phyloP scores from a whole-genome alignment of 1,140 invertebrate species.

The Ectropis grisescens region DNA sequence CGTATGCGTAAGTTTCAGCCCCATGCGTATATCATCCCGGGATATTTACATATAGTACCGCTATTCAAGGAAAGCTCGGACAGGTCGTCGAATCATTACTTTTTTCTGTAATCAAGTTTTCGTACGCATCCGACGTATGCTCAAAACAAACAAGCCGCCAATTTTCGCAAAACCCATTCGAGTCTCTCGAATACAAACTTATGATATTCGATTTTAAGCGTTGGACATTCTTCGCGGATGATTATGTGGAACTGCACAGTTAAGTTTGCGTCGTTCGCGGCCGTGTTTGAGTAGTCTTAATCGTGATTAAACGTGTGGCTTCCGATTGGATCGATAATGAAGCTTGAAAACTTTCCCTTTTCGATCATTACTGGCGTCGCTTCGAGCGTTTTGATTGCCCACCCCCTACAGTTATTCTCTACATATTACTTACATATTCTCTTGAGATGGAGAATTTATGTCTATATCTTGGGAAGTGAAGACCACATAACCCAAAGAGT shows the following conservation, averaged over 20 bases:
- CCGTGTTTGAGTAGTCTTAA: no score
- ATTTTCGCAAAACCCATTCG: constrained; percentile 15
- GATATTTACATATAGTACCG: constrained; percentile 51
- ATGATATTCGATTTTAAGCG: constrained; percentile 17
- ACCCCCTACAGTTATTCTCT: constrained; percentile 29
- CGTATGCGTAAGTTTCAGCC: constrained; percentile 7
- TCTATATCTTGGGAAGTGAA: no score
- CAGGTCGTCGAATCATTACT: constrained; percentile 32
- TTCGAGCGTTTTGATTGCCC: constrained; percentile 27
- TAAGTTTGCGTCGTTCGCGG: constrained; percentile 5
- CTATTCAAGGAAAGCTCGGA: constrained; percentile 40
- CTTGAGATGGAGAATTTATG: no score
- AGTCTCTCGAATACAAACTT: neutral
- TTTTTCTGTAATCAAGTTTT: constrained; percentile 55
- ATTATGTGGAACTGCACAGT: constrained; percentile 5
- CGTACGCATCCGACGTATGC: constrained; percentile 26
- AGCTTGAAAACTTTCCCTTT: constrained; percentile 51
- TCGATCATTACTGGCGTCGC: constrained; percentile 47
- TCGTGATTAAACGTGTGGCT: constrained; percentile 44
- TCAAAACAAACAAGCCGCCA: constrained; percentile 51
- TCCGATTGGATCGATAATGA: constrained; percentile 48
- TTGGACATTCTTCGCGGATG: constrained; percentile 5
- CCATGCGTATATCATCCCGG: constrained; percentile 24
- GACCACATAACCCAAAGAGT: no score
- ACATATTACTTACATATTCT: constrained; percentile 20